Percentiles rank a stretch among this genome's conserved stretches.
Conservation (phyloP, 1,140 invertebrate species). For the Anadara kagoshimensis region DNA sequence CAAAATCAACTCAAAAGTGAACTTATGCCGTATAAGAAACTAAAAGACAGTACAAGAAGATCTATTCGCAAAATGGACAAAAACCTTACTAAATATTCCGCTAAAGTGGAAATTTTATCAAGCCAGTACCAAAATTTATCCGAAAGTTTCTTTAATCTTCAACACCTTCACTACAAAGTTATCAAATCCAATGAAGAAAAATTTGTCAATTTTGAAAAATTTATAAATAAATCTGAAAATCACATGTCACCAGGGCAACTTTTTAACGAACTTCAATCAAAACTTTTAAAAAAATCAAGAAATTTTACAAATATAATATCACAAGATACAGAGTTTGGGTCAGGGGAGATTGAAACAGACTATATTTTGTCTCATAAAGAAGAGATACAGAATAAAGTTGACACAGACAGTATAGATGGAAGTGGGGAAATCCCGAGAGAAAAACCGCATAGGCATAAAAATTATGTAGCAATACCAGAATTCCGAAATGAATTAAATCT, state of each 20-base stretch:
- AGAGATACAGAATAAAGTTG: not conserved
- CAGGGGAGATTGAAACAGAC: conserved; percentile 38
- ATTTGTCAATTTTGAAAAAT: no score
- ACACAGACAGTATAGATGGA: conserved; percentile 2
- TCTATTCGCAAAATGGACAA: conserved; percentile 34
- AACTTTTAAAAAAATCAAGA: no score
- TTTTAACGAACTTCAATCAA: no score
- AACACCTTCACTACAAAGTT: no score
- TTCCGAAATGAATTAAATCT: conserved; percentile 38
- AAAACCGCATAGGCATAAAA: conserved; percentile 3
- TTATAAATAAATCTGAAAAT: no score
- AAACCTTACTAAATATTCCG: conserved; percentile 6
- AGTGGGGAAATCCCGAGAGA: conserved; percentile 9
- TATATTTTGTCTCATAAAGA: conserved; percentile 13
- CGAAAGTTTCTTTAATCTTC: no score
- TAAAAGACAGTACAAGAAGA: conserved; percentile 28
- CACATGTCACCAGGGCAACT: no score
- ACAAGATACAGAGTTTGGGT: conserved; percentile 28
- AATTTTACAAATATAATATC: no score
- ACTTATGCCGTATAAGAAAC: conserved; percentile 4
- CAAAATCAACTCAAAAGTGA: conserved; percentile 28
- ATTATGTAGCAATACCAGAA: conserved; percentile 26
- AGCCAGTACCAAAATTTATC: no score
- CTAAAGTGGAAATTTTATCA: conserved; percentile 4
- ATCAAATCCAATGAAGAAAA: no score